Percentiles rank a stretch among this genome's conserved stretches.
Conservation (phyloP, 1,140 invertebrate genomes). For the Rhizoglyphus robini region DNA sequence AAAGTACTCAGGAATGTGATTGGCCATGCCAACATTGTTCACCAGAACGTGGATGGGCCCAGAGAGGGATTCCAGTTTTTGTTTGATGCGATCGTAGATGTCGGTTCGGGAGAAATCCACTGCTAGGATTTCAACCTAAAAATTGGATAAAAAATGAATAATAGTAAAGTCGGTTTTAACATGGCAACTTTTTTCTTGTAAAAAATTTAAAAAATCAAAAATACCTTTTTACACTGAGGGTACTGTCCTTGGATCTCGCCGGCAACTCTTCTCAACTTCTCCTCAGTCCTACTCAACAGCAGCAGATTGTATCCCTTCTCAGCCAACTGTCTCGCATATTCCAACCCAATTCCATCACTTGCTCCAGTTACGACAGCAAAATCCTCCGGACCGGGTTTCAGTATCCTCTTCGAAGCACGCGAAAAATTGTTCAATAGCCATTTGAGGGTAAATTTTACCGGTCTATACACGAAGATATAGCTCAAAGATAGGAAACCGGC, state of each 20-base stretch:
- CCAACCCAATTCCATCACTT: conserved; percentile 78
- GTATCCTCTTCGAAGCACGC: background rate
- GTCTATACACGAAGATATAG: background rate
- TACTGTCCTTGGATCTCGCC: conserved; percentile 28
- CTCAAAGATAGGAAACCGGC: background rate
- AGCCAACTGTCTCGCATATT: conserved; percentile 66
- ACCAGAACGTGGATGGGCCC: too few relatives aligned
- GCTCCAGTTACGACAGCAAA: conserved; percentile 63
- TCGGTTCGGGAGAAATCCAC: too few relatives aligned
- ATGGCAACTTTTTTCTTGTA: conserved; percentile 58
- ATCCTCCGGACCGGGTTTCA: conserved; percentile 3
- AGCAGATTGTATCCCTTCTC: conserved; percentile 65
- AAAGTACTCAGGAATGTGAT: too few relatives aligned
- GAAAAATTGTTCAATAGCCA: background rate
- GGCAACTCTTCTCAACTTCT: conserved; percentile 40
- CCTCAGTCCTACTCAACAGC: conserved; percentile 65
- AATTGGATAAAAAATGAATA: too few relatives aligned
- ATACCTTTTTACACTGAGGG: too few relatives aligned
- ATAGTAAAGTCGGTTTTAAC: conserved; percentile 40
- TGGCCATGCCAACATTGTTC: too few relatives aligned
- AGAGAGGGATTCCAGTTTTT: too few relatives aligned
- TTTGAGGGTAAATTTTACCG: background rate
- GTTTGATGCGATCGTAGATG: too few relatives aligned
- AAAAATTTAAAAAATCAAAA: too few relatives aligned
- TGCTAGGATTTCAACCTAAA: too few relatives aligned